Base-by-base conservation (phyloP, 2,888 invertebrate species). In the Anthophora plumipes region DNA sequence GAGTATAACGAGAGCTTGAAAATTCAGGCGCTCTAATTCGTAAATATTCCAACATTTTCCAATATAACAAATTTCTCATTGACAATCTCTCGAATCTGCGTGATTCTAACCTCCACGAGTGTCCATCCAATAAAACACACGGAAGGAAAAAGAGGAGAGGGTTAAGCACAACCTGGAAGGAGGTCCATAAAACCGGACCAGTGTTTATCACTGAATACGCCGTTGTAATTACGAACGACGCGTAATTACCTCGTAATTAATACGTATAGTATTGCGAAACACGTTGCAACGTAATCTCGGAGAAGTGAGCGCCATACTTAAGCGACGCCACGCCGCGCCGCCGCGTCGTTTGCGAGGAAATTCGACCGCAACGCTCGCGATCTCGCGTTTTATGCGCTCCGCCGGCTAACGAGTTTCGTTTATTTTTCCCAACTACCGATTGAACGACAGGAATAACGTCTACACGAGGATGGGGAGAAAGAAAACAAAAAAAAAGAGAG, bases 191-290 rank as follows among this genome's bases (percentile, higher is more conserved):
- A 68, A 68, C 46, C n/a, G 68, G 46, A 8, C 46, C 46, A 14
- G 22, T 68, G 43, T 68, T 68, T 57, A 68, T 57, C 68, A 57
- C 46, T 57, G 68, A 68, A 57, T 55, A 55, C 48, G 46, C 22
- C 31, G 69, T 48, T 22, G 69, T 59, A 69, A 59, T 69, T 69
- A 59, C 69, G 41, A 37, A 17, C 37, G 46, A 12, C 37, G 9
- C 5, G 46, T 59, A 68, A 59, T 69, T 59, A 48, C 69, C 48
- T 69, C 69, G 69, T 39, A 69, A 69, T 69, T 69, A 69, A 69
- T 59, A 68, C 68, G 68, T 68, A 68, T 68, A 46, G 68, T 57
- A 68, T 68, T 37, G 69, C 46, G 69, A 48, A 37, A 69, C 46
- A 37, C 37, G 48, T 59, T 39, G 69, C 48, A 59, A 48, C 59